These are phyloP conservation scores for Baccha elongata DNA, from an alignment of 2,888 invertebrate species.

Conservation along the genomic window DNA sequence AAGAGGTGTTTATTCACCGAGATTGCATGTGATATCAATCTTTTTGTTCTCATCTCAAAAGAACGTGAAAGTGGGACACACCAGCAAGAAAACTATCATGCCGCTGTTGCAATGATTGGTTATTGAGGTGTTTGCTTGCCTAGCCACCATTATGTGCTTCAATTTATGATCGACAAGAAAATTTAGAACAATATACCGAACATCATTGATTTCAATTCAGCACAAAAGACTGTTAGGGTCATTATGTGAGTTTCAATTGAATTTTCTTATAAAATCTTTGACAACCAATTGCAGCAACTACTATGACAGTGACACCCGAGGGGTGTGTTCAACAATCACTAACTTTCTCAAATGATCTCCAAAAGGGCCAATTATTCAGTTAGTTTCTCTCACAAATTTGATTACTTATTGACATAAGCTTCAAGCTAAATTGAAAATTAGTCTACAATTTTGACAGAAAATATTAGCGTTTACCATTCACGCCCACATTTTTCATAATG, in stretches of 20 bases:
- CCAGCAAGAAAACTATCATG: background rate
- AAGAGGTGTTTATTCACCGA: constrained; percentile 40
- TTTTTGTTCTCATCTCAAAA: constrained; percentile 42
- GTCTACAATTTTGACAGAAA: constrained; percentile 23
- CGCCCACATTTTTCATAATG: constrained; percentile 19
- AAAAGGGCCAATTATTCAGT: constrained; percentile 66
- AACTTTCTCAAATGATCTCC: constrained; percentile 48
- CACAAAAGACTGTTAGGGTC: constrained; percentile 36
- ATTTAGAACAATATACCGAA: constrained; percentile 66
- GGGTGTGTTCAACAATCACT: constrained; percentile 17
- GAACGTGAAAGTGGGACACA: constrained; percentile 71
- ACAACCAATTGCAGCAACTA: constrained; percentile 2
- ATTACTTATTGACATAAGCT: constrained; percentile 56
- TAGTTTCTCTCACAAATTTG: constrained; percentile 41
- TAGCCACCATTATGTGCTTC: constrained; percentile 3
- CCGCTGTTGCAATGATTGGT: constrained; percentile 55
- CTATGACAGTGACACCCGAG: background rate
- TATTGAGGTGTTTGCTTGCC: constrained; percentile 57
- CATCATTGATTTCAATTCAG: constrained; percentile 47
- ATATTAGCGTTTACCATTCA: background rate
- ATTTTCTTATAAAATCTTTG: constrained; percentile 30
- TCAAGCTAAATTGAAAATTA: constrained; percentile 23
- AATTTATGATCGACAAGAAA: constrained; percentile 8
- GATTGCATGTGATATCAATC: constrained; percentile 63
- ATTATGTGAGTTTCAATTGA: constrained; percentile 47